Evolutionary conservation across 1,140 invertebrate species (phyloP), one percentile per base, ranked within the genome.

Genomic region (Charaxes varanes): DNA sequence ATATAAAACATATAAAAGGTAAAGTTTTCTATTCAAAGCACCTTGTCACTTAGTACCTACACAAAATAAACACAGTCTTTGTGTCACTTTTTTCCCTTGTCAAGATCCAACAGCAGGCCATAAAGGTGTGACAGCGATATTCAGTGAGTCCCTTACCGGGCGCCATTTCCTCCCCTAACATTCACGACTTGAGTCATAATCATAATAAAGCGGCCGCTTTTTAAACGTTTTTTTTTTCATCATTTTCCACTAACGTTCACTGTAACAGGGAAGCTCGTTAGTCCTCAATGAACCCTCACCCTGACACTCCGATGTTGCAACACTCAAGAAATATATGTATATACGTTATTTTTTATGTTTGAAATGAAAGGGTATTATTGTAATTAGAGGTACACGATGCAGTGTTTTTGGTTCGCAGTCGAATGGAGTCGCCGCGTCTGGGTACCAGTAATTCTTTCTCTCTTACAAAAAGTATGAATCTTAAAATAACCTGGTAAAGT

Each of bases 101-200:
- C 59, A 59, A 53, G 50, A 46, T 43, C 37, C 45, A 56, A 50
- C 53, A 51, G 11, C 47, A n/a, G n/a, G n/a, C n/a, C n/a, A 57
- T 65, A 69, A 69, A 69, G 72, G 66, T 72, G 51, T 41, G 56
- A 42, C 51, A 43, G 47, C 59, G 61, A 61, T 62, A 51, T 51
- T 53, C 50, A 44, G 40, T 44, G 42, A 40, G 54, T 50, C 49
- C 53, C 47, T 36, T 40, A 41, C 37, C 33, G 27, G 37, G 51
- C 53, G 54, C 60, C 74, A 74, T 77, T 79, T 79, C 72, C 74
- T 67, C 55, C 48, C 65, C 55, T 73, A 73, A 79, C 68, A 73
- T 79, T 67, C 58, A 62, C 62, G 61, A 66, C 72, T 72, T 68
- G 56, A 57, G 53, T 71, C 62, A 54, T 65, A 80, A 76, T 71